phyloP scores from a whole-genome alignment of 2,888 invertebrate genomes.

The Troides aeacus region DNA sequence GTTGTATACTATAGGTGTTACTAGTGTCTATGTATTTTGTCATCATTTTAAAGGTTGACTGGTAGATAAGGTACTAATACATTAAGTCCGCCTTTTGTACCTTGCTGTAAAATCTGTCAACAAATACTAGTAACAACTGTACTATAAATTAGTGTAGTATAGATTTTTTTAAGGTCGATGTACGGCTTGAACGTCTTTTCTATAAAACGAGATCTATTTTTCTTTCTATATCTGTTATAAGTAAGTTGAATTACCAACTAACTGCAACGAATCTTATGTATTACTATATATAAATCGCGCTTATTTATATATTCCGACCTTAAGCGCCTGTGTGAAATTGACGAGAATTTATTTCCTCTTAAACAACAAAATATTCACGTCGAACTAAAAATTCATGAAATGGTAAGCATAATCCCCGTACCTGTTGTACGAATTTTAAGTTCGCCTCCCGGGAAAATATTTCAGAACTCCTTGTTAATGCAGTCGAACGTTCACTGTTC shows the following conservation, averaged over 20 bases:
- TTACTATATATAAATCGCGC: not conserved
- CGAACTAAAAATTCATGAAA: conserved; percentile 23
- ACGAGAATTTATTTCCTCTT: conserved; percentile 13
- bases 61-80: too few species aligned
- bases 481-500: conserved; percentile 12
- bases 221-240: too few species aligned
- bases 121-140: too few species aligned
- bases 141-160: too few species aligned
- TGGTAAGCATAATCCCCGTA: conserved; percentile 13
- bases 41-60: too few species aligned
- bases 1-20: too few species aligned
- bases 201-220: too few species aligned
- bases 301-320: not conserved
- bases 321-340: conserved; percentile 2
- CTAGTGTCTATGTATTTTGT: too few species aligned
- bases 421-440: conserved; percentile 28
- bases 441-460: conserved; percentile 16
- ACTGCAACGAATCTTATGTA: not conserved
- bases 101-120: too few species aligned
- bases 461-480: conserved; percentile 16
- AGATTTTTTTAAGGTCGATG: too few species aligned
- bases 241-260: not conserved
- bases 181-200: too few species aligned
- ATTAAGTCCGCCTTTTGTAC: too few species aligned
- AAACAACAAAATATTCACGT: conserved; percentile 16